Percentiles rank a stretch among this genome's conserved stretches.
phyloP scores from a whole-genome alignment of 2,888 invertebrate genomes.

The Deladenus siricidicola region DNA sequence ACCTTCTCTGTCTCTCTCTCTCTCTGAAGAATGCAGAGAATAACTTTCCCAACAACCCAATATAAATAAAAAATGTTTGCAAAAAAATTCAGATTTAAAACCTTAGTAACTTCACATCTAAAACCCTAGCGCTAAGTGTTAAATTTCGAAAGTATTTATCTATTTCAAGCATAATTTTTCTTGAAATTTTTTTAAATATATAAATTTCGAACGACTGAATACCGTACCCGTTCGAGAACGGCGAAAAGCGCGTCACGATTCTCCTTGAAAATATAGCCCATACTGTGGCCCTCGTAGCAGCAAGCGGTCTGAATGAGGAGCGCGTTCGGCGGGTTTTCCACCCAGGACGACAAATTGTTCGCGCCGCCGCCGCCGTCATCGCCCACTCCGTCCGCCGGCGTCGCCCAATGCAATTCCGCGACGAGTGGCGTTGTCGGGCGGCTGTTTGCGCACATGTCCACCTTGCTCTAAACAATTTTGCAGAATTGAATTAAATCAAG shows the following conservation, averaged over 20 bases:
- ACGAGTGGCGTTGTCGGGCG: slow-evolving; percentile 29
- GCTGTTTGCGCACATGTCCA: slow-evolving; percentile 33
- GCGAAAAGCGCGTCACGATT: slow-evolving; percentile 35
- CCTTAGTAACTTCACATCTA: too few relatives aligned
- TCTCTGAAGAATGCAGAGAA: neutral
- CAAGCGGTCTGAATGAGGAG: slow-evolving; percentile 45
- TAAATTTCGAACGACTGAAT: too few relatives aligned
- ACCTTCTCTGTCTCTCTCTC: too few relatives aligned
- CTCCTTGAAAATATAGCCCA: slow-evolving; percentile 40
- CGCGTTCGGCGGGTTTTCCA: slow-evolving; percentile 34
- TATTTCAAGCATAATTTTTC: too few relatives aligned
- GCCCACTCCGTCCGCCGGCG: neutral
- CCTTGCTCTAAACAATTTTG: slow-evolving; percentile 18
- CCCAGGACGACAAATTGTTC: neutral
- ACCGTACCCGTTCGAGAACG: slow-evolving; percentile 23
- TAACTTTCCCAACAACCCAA: neutral
- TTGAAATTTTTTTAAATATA: too few relatives aligned
- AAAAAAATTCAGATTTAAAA: neutral
- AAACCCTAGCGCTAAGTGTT: too few relatives aligned
- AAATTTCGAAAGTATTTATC: too few relatives aligned
- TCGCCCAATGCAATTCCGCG: slow-evolving; percentile 20
- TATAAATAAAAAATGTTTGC: neutral
- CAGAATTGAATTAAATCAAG: neutral
- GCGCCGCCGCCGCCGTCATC: neutral
- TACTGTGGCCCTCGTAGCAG: slow-evolving; percentile 46